Evolutionary conservation across 2,888 invertebrate genomes (phyloP).

Genomic region (Sminthurides aquaticus): DNA sequence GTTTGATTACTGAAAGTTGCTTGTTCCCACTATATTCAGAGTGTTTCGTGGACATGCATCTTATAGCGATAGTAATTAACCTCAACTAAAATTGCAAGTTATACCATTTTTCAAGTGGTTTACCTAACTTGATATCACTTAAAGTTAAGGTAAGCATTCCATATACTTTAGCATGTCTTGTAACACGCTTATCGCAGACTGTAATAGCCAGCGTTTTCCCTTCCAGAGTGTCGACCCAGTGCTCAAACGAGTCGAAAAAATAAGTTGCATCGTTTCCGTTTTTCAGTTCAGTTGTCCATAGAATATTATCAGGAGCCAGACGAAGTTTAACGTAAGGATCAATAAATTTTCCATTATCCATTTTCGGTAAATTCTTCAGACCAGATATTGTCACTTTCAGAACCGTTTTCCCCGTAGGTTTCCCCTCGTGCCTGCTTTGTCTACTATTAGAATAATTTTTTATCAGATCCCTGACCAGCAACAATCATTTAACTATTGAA

Average conservation of each 20-base stretch:
- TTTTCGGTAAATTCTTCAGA: not conserved
- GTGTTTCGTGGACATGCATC: too few species aligned
- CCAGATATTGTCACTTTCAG: not conserved
- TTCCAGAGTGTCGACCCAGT: not conserved
- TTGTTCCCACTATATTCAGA: too few species aligned
- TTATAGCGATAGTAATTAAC: too few species aligned
- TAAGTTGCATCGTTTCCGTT: not conserved
- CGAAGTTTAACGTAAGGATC: not conserved
- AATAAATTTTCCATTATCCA: not conserved
- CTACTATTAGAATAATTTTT: too few species aligned
- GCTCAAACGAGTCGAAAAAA: not conserved
- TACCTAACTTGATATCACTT: not conserved
- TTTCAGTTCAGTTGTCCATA: not conserved
- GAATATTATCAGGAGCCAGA: not conserved
- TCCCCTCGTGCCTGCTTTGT: too few species aligned
- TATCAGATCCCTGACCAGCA: too few species aligned
- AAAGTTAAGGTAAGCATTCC: not conserved
- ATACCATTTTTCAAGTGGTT: not conserved
- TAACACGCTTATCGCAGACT: not conserved
- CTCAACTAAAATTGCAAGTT: not conserved
- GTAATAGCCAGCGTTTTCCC: not conserved
- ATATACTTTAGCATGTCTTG: not conserved
- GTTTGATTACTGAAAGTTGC: too few species aligned
- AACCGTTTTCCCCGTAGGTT: not conserved
- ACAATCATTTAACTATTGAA: too few species aligned